Base-by-base conservation (phyloP, 1,140 invertebrate genomes). In the Drosophila truncata region DNA sequence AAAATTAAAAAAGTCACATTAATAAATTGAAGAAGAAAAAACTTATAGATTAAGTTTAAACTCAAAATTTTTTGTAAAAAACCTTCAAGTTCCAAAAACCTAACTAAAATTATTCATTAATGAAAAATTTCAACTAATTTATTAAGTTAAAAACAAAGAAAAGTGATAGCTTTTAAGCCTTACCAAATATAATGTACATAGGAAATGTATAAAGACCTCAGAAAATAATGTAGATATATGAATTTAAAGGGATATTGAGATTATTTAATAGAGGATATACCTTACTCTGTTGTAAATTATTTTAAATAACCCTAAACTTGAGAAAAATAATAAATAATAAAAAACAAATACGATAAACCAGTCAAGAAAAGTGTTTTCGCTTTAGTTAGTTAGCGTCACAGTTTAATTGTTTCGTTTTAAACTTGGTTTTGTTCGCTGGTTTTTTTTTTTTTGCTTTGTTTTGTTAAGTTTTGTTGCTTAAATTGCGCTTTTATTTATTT, bases 401-500 rank as follows among this genome's bases (percentile, higher is more conserved):
- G 65, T 78, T 70, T 23, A 82, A 82, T 71, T 74, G 8, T 50
- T 67, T 66, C 41, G 42, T 35, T 66, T 69, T 16, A 27, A 61
- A 61, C 16, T 27, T 33, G 13, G 33, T 60, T 60, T 44, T 60
- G 18, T 20, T 33, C 3, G 35, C 25, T 44, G 4, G 33, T 16
- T 49, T 70, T 16, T 35, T 13, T 2, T 33, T 65, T 44, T n/a
- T n/a, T n/a, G n/a, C n/a, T n/a, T n/a, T n/a, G n/a, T n/a, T n/a
- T n/a, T n/a, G n/a, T n/a, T 44, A 7, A n/a, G 18, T 55, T 41
- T 31, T 64, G 20, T 69, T 70, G 39, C 46, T 50, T 71, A 67
- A 76, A 55, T 79, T 80, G 65, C 58, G 59, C 44, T 47, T 80
- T 80, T 67, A 67, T 83, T 83, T 72, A 66, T 72, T 71, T 71